Evolutionary conservation across 1,140 invertebrate genomes (phyloP), one percentile per base, ranked within the genome.

Genomic region (Orussus abietinus): DNA sequence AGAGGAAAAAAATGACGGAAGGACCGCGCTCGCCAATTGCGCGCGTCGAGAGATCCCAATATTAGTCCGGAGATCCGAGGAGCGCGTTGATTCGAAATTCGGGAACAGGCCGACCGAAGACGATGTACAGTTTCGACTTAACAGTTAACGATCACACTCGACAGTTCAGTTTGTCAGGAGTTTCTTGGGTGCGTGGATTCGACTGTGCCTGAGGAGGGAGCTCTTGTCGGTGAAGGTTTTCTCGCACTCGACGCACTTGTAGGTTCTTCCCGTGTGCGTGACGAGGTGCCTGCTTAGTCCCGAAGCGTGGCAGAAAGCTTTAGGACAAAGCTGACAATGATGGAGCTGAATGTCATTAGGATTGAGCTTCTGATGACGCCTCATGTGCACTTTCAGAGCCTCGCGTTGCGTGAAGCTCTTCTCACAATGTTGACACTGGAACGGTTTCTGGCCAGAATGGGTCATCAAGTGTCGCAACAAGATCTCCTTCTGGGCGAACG

Each of bases 381-480:
- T 70, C 55, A 80, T 76, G 54, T 87, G 85, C 6, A 80, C 73
- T 31, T 74, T 71, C 2, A 87, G 64, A 9, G 82, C 79, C 50
- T 80, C 79, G 29, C 82, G 80, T 59, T 86, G 84, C 1, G 83
- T 83, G 59, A 86, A 86, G 33, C 81, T 81, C 52, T 88, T 84
- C 1, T 77, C 69, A 59, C 90, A 92, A 45, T 80, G 77, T 25
- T 80, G 75, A 61, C 89, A 92, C 54, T 81, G 80, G 68, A 85
- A 88, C 1, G 90, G 90, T 57, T 88, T 86, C 48, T 84, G 79
- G 40, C 90, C 89, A 1, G 84, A 86, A 57, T 95, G 90, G n/a
- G 85, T 86, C 62, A 90, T 82, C 49, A 88, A 77, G 68, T 95
- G 91, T 0, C 89, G 79, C 18, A 84, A 76, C 10, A 92, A 75